Percentiles rank a stretch among this genome's conserved stretches.
Evolutionary conservation across 1,140 invertebrate species (phyloP).

Genomic region (Camponotus vicinus): DNA sequence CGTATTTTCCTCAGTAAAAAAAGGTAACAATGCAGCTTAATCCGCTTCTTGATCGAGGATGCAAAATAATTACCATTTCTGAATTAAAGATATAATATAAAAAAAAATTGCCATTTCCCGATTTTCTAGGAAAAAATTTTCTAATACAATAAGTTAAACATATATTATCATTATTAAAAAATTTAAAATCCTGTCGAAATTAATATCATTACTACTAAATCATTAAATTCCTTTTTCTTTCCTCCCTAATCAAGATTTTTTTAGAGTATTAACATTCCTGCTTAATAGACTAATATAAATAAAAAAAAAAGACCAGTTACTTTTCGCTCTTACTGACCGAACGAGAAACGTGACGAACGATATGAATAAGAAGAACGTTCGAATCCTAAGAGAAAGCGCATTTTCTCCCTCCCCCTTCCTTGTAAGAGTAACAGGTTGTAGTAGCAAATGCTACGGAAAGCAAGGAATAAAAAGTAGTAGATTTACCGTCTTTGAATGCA

Average conservation of each 20-base stretch:
- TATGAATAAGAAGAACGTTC: slow-evolving; percentile 45
- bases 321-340: background rate
- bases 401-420: slow-evolving; percentile 11
- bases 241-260: background rate
- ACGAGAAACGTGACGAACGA: background rate
- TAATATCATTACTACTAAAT: no score
- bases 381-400: slow-evolving; percentile 45
- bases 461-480: slow-evolving; percentile 56
- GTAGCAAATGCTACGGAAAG: slow-evolving; percentile 48
- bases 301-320: background rate
- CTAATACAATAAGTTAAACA: no score
- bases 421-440: slow-evolving; percentile 68
- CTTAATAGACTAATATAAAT: slow-evolving; percentile 2
- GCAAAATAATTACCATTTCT: no score
- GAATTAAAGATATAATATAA: no score
- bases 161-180: no score
- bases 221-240: background rate
- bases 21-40: no score
- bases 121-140: no score
- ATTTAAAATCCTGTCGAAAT: no score
- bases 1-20: no score
- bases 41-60: no score
- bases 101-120: no score
- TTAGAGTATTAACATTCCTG: background rate
- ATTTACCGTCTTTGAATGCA: slow-evolving; percentile 61